Evolutionary conservation across 2,797 vertebrate genomes (phyloP), one percentile per base, ranked within the genome.

Genomic region (Halcyon chelicuti): DNA sequence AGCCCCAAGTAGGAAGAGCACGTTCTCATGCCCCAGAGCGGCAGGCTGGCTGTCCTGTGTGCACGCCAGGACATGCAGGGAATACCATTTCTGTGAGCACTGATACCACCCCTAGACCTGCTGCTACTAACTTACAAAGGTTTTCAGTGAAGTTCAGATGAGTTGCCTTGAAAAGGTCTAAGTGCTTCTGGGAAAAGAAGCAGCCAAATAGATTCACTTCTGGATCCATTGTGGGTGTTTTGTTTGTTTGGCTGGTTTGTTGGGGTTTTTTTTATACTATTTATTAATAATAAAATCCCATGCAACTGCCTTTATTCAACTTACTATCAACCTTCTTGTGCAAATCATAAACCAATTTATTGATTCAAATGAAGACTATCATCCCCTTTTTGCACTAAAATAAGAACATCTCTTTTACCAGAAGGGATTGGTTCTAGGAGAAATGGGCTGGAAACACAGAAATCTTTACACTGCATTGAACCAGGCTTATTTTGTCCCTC

Each of bases 31-130:
- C n/a, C 62, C 67, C 2, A 1, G 25, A 62, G 65, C 79, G 29
- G 67, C 42, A 11, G 0, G 4, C 68, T 52, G 66, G 44, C 57
- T 39, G 6, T 16, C 23, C 4, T 5, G 6, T 35, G 3, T 3
- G 22, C 80, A 2, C 12, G 46, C 12, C 42, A n/a, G 61, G 66
- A 31, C 75, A 70, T 0, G 44, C 78, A 25, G 0, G 5, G 31
- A 66, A 26, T 3, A 17, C 35, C 67, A 44, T 9, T 62, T 65
- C 92, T 39, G 37, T n/a, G 67, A 60, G 40, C 2, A 20, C 33
- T 6, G 7, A 8, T 18, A 14, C 29, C 19, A 37, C 14, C 23
- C n/a, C 68, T 25, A 9, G 35, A 22, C 29, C 14, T 37, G 42
- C 47, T 49, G 28, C 44, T 33, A 19, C 42, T 15, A 67, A 3